Evolutionary conservation across 2,888 invertebrate genomes (phyloP).

Genomic region (Ypsolopha sequella): DNA sequence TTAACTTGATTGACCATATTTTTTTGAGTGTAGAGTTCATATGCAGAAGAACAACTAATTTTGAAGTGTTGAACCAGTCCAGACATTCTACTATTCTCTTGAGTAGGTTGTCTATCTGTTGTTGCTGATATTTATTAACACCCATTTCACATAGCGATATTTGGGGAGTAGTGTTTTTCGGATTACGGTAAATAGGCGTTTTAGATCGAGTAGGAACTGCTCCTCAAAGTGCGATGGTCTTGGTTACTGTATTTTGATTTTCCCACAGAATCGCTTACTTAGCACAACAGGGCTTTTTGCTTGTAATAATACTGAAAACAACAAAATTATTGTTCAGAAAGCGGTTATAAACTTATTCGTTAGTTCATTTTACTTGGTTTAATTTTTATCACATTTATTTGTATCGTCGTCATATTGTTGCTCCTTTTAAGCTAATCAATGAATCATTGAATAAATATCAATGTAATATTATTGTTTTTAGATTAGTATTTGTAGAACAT

Average conservation of each 20-base stretch:
- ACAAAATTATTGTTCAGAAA: not conserved
- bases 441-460: too few relatives aligned
- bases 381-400: too few relatives aligned
- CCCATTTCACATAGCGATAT: conserved; percentile 64
- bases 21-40: conserved; percentile 80
- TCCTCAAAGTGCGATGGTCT: conserved; percentile 77
- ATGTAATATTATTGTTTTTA: too few relatives aligned
- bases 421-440: too few relatives aligned
- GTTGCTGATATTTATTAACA: conserved; percentile 16
- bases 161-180: conserved; percentile 52
- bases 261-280: conserved; percentile 77
- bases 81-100: conserved; percentile 79
- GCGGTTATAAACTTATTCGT: too few relatives aligned
- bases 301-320: conserved; percentile 51
- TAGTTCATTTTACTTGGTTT: too few relatives aligned
- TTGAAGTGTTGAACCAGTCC: conserved; percentile 78
- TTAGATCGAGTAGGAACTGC: conserved; percentile 74
- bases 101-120: conserved; percentile 75
- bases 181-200: conserved; percentile 71
- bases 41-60: conserved; percentile 80
- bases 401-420: too few relatives aligned
- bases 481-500: too few relatives aligned
- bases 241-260: conserved; percentile 84
- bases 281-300: conserved; percentile 53
- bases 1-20: too few relatives aligned